Base-by-base conservation (phyloP, 2,797 vertebrate species). In the Rhynchonycteris naso region DNA sequence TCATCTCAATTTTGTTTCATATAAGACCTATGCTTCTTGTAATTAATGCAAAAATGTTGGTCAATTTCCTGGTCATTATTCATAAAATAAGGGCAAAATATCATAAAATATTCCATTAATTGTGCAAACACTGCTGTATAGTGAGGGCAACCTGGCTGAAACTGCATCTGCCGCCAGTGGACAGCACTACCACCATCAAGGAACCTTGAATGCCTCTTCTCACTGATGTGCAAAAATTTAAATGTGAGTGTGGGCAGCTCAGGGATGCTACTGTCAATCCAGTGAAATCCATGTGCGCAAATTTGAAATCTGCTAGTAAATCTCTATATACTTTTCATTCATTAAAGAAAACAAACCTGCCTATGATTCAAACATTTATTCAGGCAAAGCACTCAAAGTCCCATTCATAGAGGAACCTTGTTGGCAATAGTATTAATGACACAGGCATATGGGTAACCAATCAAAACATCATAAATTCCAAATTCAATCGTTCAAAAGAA, bases 381-480 rank as follows among this genome's bases (percentile, higher is more conserved):
- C 81, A n/a, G 38, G 47, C 93, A 89, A 96, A 71, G 24, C 85
- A 68, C 38, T 94, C n/a, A 12, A 86, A 89, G 79, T 15, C 33
- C 18, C 80, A 96, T 94, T 47, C 92, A 92, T 18, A 95, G 50
- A 58, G 78, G 47, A 81, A 91, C 26, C 52, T 96, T 76, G 94
- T 4, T 47, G 5, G 78, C 38, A 86, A 85, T 19, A 96, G 84
- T 87, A 95, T 85, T 95, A 98, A 96, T 91, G 93, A 90, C 61
- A 75, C 21, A 95, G 96, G 92, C 43, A 35, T 15, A 81, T 35
- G 93, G 38, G 56, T 97, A 96, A 98, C 95, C 97, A 97, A 97
- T 97, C 96, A 95, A 97, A 96, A 86, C 72, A 93, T 93, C 97
- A 97, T 66, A 97, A 95, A 97, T 92, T 98, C 54, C 93, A 97